Percentiles rank a stretch among this genome's conserved stretches.
Evolutionary conservation across 2,888 invertebrate genomes (phyloP).

Genomic region (Trissolcus brochymenae): DNA sequence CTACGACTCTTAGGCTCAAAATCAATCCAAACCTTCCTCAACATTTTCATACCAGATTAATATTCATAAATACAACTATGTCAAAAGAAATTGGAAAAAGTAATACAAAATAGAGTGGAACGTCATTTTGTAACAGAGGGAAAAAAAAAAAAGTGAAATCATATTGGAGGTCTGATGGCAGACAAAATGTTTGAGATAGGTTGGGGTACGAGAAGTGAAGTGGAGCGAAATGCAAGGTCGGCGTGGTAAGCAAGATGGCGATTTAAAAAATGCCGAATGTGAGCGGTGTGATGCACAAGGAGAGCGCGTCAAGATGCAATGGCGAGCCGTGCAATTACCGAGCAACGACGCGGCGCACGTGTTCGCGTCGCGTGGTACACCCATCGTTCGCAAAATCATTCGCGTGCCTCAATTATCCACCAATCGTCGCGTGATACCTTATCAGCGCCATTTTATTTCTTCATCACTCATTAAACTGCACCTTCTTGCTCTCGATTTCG

Average conservation of each 20-base stretch:
- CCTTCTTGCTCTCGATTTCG: not conserved
- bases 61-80: no score
- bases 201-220: constrained; percentile 8
- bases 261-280: constrained; percentile 27
- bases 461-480: constrained; percentile 6
- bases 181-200: constrained; percentile 12
- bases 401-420: constrained; percentile 33
- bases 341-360: constrained; percentile 48
- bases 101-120: no score
- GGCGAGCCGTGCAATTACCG: constrained; percentile 52
- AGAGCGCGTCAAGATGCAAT: constrained; percentile 39
- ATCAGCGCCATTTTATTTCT: constrained; percentile 10
- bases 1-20: not conserved
- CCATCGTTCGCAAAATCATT: constrained; percentile 2
- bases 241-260: not conserved
- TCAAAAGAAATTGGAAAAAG: no score
- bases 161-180: not conserved
- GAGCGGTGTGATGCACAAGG: constrained; percentile 21
- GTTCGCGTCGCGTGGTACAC: constrained; percentile 37
- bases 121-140: no score
- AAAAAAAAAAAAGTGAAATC: not conserved
- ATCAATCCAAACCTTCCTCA: constrained; percentile 5
- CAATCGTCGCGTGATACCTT: constrained; percentile 22
- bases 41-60: no score
- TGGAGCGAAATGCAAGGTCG: constrained; percentile 30